Percentiles rank a stretch among this genome's conserved stretches.
These are phyloP conservation scores for Scaptomyza cyrtandrae DNA, from an alignment of 2,888 invertebrate genomes.

Conservation along the genomic window DNA sequence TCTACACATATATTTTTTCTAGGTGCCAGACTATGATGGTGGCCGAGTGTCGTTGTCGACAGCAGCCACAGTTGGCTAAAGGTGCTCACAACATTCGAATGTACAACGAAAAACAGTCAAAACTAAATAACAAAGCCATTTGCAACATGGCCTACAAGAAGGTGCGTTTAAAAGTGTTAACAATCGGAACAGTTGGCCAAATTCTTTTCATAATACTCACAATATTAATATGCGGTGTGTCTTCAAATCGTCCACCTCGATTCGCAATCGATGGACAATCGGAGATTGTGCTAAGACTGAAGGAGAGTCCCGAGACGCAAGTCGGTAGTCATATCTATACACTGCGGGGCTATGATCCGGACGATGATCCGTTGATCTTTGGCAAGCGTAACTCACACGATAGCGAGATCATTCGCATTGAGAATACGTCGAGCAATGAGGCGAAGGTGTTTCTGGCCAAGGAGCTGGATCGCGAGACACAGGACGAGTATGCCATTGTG, in stretches of 20 bases:
- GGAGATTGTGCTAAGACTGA: constrained; percentile 94
- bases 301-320: constrained; percentile 94
- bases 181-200: background rate
- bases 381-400: constrained; percentile 92
- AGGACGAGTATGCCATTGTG: constrained; percentile 95
- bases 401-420: constrained; percentile 93
- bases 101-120: constrained; percentile 62
- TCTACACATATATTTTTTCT: constrained; percentile 56
- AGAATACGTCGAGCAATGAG: constrained; percentile 92
- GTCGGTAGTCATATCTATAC: constrained; percentile 93
- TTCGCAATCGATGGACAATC: constrained; percentile 95
- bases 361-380: constrained; percentile 93
- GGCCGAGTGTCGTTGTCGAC: constrained; percentile 51
- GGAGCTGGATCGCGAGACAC: constrained; percentile 95
- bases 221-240: constrained; percentile 45
- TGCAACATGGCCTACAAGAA: constrained; percentile 70
- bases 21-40: constrained; percentile 47
- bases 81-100: constrained; percentile 45
- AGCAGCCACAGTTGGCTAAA: constrained; percentile 44
- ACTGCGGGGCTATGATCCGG: constrained; percentile 92
- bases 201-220: constrained; percentile 55
- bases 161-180: constrained; percentile 74
- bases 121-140: constrained; percentile 18
- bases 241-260: constrained; percentile 91
- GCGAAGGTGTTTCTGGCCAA: constrained; percentile 95